Base-by-base conservation (phyloP, 2,113 vertebrate genomes). In the Spea bombifrons region DNA sequence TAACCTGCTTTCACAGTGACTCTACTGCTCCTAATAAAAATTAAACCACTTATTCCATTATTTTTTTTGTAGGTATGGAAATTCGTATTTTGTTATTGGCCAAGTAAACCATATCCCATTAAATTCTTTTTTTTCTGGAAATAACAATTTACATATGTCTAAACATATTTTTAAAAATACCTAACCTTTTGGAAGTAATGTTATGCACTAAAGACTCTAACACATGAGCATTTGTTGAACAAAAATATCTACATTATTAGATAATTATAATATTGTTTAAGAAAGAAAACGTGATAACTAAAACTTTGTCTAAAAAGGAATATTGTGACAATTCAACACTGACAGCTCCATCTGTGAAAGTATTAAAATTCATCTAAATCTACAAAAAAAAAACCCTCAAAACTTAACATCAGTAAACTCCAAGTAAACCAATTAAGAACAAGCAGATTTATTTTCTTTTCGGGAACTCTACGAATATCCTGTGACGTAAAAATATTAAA, bases 261-360 rank as follows among this genome's bases (percentile, higher is more conserved):
- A 50, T 70, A 17, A 70, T 70, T 13, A 59, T 13, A 59, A 59
- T 10, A 59, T 10, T 52, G 6, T 49, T 70, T 50, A 49, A 43
- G 8, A 47, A 68, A 68, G 66, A 47, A 6, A 2, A 9, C 3
- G 2, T 49, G 49, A 50, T 49, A 3, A 44, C 53, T 46, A 75
- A 30, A 66, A 66, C 13, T 70, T 49, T 70, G 12, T 70, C 67
- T 49, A 50, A 48, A 47, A 50, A 4, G 66, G 44, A 68, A 48
- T 70, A 70, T n/a, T 50, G 46, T 70, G 67, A n/a, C 47, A 70
- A 16, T 50, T 16, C 17, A 48, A 70, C 67, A 70, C 8, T 70
- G 67, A 70, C 67, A 70, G 48, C 67, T 70, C 67, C 67, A 70
- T 70, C 67, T 70, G 67, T 44, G 46, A 16, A 70, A 16, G 4